Evolutionary conservation across 2,888 invertebrate species (phyloP).

Genomic region (Sympetrum striolatum): DNA sequence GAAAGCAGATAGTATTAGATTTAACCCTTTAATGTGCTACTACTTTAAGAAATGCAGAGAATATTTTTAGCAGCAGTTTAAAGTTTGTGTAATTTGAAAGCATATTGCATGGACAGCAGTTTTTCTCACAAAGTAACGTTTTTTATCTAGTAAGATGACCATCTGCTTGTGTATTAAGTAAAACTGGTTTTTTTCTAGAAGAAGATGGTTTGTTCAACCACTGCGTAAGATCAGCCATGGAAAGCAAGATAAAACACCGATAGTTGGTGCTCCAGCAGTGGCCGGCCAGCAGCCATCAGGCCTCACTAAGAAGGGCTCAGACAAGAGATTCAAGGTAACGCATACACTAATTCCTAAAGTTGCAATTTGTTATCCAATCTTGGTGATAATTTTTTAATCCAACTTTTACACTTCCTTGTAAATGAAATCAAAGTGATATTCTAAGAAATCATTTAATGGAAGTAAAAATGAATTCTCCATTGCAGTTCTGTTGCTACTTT

Average conservation of each 20-base stretch:
- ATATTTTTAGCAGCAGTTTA: neutral
- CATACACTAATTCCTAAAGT: slow-evolving; percentile 44
- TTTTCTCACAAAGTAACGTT: neutral
- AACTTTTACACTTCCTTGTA: too few relatives aligned
- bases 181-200: slow-evolving; percentile 58
- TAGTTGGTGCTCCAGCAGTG: slow-evolving; percentile 56
- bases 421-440: too few relatives aligned
- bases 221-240: slow-evolving; percentile 88
- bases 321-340: slow-evolving; percentile 82
- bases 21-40: too few relatives aligned
- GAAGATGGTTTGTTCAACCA: slow-evolving; percentile 89
- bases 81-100: neutral
- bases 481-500: too few relatives aligned
- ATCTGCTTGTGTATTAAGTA: neutral
- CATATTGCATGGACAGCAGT: neutral
- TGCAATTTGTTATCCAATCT: slow-evolving; percentile 19
- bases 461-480: too few relatives aligned
- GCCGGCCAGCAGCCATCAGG: slow-evolving; percentile 61
- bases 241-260: slow-evolving; percentile 64
- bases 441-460: too few relatives aligned
- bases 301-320: slow-evolving; percentile 73
- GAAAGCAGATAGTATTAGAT: neutral
- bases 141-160: neutral
- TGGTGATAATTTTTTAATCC: too few relatives aligned
- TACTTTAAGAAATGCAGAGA: neutral